Evolutionary conservation across 2,888 invertebrate genomes (phyloP).

Genomic region (Ennomos quercinarius): DNA sequence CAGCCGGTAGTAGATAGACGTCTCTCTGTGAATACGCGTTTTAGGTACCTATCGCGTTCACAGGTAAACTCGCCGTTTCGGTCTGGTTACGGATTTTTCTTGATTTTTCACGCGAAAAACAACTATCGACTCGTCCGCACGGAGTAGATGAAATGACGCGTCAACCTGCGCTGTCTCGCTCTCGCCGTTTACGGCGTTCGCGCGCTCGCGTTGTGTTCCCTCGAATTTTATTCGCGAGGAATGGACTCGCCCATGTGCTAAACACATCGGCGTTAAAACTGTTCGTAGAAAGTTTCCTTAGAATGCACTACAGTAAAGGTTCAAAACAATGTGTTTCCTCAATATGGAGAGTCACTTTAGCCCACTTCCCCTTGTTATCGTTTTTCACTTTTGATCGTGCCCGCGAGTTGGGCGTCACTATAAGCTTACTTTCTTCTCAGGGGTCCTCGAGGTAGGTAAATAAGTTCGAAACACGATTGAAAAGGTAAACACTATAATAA

Average conservation of each 20-base stretch:
- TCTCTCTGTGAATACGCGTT: not conserved
- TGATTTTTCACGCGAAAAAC: not conserved
- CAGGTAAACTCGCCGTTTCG: not conserved
- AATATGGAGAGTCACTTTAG: not conserved
- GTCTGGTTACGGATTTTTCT: not conserved
- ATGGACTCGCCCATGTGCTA: not conserved
- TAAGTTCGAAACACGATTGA: too few relatives aligned
- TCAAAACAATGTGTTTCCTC: not conserved
- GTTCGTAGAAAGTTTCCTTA: not conserved
- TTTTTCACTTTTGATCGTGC: not conserved
- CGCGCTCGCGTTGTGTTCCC: not conserved
- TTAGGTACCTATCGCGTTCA: not conserved
- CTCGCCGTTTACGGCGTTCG: not conserved
- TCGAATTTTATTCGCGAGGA: not conserved
- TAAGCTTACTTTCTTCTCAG: too few relatives aligned
- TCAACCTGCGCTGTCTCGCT: not conserved
- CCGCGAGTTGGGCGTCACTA: constrained; percentile 1
- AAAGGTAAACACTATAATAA: too few relatives aligned
- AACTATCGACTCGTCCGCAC: not conserved
- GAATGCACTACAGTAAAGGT: not conserved
- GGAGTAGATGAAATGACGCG: not conserved
- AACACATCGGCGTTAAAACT: not conserved
- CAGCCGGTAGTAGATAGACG: not conserved
- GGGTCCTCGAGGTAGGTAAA: too few relatives aligned
- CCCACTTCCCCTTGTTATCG: not conserved